These are phyloP conservation scores for Epinephelus malabaricus DNA, from an alignment of 2,797 vertebrate genomes.

Conservation along the genomic window DNA sequence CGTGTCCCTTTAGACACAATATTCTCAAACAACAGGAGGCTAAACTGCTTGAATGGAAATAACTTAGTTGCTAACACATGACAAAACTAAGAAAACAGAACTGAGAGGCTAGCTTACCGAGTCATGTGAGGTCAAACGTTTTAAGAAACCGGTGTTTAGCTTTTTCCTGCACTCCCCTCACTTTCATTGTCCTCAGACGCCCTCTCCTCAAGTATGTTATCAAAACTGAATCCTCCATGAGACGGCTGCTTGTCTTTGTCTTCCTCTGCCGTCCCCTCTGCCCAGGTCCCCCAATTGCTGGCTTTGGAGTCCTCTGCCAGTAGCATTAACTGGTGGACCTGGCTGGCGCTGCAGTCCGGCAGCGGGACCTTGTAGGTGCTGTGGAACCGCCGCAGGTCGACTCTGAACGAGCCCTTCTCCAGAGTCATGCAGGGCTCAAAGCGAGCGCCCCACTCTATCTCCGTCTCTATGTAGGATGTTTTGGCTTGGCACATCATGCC, in stretches of 20 bases:
- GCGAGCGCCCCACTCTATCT: conserved; percentile 61
- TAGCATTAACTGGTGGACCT: conserved; percentile 27
- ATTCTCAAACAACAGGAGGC: too few species aligned
- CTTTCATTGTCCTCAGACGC: conserved; percentile 38
- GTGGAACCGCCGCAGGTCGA: conserved; percentile 60
- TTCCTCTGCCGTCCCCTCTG: too few species aligned
- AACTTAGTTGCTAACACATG: background rate
- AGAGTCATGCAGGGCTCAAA: conserved; percentile 59
- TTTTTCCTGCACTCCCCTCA: conserved; percentile 18
- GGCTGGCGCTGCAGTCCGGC: conserved; percentile 46
- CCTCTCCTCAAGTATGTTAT: conserved; percentile 39
- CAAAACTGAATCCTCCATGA: conserved; percentile 36
- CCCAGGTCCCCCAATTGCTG: conserved; percentile 20
- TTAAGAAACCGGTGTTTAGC: background rate
- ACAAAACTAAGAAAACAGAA: background rate
- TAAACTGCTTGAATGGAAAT: background rate
- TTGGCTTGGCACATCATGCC: conserved; percentile 58
- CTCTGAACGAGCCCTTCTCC: conserved; percentile 62
- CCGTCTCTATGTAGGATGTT: conserved; percentile 52
- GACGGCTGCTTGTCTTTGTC: conserved; percentile 3
- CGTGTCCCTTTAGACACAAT: too few species aligned
- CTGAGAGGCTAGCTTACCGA: background rate
- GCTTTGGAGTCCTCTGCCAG: conserved; percentile 28
- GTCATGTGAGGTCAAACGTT: background rate
- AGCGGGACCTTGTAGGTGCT: conserved; percentile 58